Evolutionary conservation across 2,113 vertebrate genomes (phyloP).

Genomic region (Salvelinus sp.): DNA sequence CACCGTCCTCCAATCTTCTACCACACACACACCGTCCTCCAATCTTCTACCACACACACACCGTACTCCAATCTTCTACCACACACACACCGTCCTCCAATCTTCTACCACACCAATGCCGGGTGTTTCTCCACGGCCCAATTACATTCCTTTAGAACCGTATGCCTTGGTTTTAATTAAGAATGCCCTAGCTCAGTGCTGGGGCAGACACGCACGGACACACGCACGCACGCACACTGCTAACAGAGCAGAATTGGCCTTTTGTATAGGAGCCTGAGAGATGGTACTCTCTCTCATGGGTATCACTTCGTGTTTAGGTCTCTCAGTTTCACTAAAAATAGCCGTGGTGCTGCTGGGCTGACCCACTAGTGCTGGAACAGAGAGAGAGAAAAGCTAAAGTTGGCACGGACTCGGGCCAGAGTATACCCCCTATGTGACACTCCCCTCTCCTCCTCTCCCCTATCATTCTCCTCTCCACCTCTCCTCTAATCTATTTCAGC

Average conservation of each 20-base stretch:
- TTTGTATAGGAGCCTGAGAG: constrained; percentile 45
- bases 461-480: background rate
- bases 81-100: background rate
- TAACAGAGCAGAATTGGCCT: constrained; percentile 29
- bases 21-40: background rate
- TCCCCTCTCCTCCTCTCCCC: background rate
- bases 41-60: constrained; percentile 1
- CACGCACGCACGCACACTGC: constrained; percentile 34
- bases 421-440: background rate
- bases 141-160: constrained; percentile 57
- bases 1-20: background rate
- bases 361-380: no score
- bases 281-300: constrained; percentile 31
- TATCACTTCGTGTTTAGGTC: constrained; percentile 1
- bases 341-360: background rate
- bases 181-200: constrained; percentile 39
- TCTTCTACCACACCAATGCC: constrained; percentile 42
- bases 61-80: background rate
- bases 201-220: constrained; percentile 11
- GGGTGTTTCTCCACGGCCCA: constrained; percentile 37
- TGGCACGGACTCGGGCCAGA: no score
- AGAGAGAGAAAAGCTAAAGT: no score
- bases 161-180: constrained; percentile 58
- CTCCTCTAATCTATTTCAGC: background rate
- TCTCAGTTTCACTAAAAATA: background rate